Conservation (phyloP, 2,113 vertebrate species). For the Gadus chalcogrammus region DNA sequence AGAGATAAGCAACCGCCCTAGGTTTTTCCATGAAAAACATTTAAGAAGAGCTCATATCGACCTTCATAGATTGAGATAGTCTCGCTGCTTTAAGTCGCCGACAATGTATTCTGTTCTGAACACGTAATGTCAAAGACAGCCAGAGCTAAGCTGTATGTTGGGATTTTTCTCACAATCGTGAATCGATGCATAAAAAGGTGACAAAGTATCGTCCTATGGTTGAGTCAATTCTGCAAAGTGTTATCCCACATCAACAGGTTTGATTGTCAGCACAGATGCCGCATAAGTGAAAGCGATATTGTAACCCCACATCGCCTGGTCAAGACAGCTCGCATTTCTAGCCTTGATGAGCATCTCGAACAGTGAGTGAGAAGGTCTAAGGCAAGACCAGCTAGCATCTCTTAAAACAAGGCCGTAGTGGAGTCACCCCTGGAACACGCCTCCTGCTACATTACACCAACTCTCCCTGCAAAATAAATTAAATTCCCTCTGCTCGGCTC, state of each 20-base stretch:
- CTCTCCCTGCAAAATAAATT: conserved; percentile 36
- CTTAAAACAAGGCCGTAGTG: not conserved
- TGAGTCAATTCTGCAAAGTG: too few relatives aligned
- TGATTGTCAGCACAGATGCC: too few relatives aligned
- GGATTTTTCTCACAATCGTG: not conserved
- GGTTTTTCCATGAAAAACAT: too few relatives aligned
- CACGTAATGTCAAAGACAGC: not conserved
- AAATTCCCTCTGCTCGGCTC: conserved; percentile 26
- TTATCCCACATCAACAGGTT: too few relatives aligned
- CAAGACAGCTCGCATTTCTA: too few relatives aligned
- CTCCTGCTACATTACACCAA: conserved; percentile 14
- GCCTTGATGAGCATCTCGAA: too few relatives aligned
- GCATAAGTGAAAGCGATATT: too few relatives aligned
- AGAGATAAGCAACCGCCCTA: too few relatives aligned
- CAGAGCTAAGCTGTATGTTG: not conserved
- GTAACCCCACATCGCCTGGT: too few relatives aligned
- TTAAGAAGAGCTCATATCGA: not conserved
- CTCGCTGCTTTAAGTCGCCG: not conserved
- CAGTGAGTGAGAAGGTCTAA: too few relatives aligned
- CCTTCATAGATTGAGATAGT: not conserved
- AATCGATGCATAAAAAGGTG: not conserved
- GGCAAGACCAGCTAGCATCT: too few relatives aligned
- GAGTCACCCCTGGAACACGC: conserved; percentile 1
- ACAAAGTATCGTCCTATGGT: too few relatives aligned
- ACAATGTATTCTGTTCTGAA: not conserved